Evolutionary conservation across 2,113 vertebrate species (phyloP), one percentile per base, ranked within the genome.

Genomic region (Nothocercus nigrocapillus): DNA sequence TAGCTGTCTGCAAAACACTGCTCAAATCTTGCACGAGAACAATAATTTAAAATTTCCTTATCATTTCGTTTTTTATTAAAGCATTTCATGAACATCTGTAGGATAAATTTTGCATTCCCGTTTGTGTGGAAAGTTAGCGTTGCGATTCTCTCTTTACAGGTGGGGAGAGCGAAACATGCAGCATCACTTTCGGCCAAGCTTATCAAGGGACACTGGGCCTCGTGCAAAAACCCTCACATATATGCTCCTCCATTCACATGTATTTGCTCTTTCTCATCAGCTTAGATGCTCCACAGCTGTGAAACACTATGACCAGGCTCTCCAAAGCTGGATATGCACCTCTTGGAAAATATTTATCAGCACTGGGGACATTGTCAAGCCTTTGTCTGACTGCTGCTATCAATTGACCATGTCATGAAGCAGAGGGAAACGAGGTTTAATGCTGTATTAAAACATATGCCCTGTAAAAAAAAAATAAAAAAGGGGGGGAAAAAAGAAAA

Each of bases 291-390:
- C 10, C 36, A 19, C 5, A 14, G 38, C 74, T 73, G 47, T 59
- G 64, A 73, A 73, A 77, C 25, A 14, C 40, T 40, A 20, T 0
- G 2, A 66, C 44, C 17, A 19, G 49, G 42, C 15, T 61, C 73
- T 54, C 64, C 24, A 16, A n/a, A 49, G 22, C 10, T 25, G 67
- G 21, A 44, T n/a, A 51, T 7, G 20, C 0, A 0, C 27, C 2
- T 1, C 67, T 30, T 34, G 36, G 27, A 40, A 56, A 64, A 40
- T 32, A 11, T 69, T 74, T 38, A 34, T 27, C 42, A 11, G 61
- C n/a, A 36, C 38, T 38, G 9, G 38, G 75, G 38, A 63, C 36
- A 63, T 17, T 5, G 11, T 8, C 15, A 47, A 77, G 34, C 13
- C 87, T 81, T 63, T 67, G 56, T 45, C 79, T 67, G 79, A 59